phyloP scores from a whole-genome alignment of 2,888 invertebrate genomes.

The Saturnia japonica region DNA sequence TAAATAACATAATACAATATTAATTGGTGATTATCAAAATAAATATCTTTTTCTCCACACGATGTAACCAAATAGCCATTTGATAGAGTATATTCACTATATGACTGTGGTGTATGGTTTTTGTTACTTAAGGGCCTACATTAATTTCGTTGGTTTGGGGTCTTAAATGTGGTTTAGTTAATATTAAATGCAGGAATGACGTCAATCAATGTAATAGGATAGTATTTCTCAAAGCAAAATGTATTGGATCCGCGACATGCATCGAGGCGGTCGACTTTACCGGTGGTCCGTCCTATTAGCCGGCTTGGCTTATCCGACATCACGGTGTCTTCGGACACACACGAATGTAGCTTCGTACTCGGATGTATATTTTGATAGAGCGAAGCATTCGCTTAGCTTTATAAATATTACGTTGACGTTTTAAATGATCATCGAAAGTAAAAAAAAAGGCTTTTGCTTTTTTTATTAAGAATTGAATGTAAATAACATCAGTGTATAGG shows the following conservation, averaged over 20 bases:
- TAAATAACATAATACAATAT: not conserved
- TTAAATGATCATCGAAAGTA: not conserved
- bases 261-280: constrained; percentile 29
- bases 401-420: constrained; percentile 4
- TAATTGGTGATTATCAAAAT: not conserved
- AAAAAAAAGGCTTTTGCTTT: not conserved
- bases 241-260: constrained; percentile 13
- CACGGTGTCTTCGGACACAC: constrained; percentile 24
- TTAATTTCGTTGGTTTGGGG: not conserved
- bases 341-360: constrained; percentile 1
- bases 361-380: constrained; percentile 4
- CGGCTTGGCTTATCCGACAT: constrained; percentile 46
- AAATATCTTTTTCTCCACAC: not conserved
- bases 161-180: not conserved
- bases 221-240: constrained; percentile 4
- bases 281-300: constrained; percentile 57
- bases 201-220: constrained; percentile 4
- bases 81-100: not conserved
- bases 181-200: not conserved
- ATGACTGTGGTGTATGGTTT: not conserved
- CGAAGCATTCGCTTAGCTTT: not conserved
- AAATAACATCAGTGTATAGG: not conserved
- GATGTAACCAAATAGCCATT: not conserved
- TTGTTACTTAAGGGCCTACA: not conserved
- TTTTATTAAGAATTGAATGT: not conserved